Conservation (phyloP, 1,140 invertebrate species). For the Drosophila sp. region DNA sequence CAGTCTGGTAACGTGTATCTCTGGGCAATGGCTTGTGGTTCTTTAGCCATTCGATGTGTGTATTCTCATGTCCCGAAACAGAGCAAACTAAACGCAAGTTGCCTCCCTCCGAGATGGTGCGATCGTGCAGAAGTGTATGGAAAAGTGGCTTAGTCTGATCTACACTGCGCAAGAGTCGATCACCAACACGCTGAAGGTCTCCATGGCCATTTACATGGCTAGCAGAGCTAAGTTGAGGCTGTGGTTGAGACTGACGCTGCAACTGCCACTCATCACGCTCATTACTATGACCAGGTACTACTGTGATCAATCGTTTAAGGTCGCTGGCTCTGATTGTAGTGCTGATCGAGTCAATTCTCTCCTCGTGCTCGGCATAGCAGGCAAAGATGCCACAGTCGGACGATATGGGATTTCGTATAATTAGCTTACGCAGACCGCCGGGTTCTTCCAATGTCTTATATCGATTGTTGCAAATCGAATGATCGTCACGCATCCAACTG, state of each 20-base stretch:
- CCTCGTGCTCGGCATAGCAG: slow-evolving; percentile 85
- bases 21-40: slow-evolving; percentile 86
- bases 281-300: slow-evolving; percentile 2
- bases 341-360: slow-evolving; percentile 75
- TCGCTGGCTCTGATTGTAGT: slow-evolving; percentile 60
- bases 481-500: slow-evolving; percentile 87
- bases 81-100: slow-evolving; percentile 92
- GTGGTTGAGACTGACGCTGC: no score
- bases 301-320: slow-evolving; percentile 64
- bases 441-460: slow-evolving; percentile 85
- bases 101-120: slow-evolving; percentile 89
- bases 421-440: slow-evolving; percentile 86
- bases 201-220: slow-evolving; percentile 53
- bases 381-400: slow-evolving; percentile 87
- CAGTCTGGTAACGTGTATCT: slow-evolving; percentile 85
- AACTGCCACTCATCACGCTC: slow-evolving; percentile 23
- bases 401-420: slow-evolving; percentile 85
- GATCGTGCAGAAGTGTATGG: slow-evolving; percentile 90
- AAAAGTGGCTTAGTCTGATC: slow-evolving; percentile 88
- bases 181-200: slow-evolving; percentile 82
- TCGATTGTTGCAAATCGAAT: slow-evolving; percentile 84
- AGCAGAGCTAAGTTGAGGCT: slow-evolving; percentile 4
- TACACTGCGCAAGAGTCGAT: slow-evolving; percentile 63
- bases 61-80: slow-evolving; percentile 90
- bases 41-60: slow-evolving; percentile 92